Percentiles rank a stretch among this genome's conserved stretches.
Conservation (phyloP, 2,888 invertebrate species). For the Esperia sulphurella region DNA sequence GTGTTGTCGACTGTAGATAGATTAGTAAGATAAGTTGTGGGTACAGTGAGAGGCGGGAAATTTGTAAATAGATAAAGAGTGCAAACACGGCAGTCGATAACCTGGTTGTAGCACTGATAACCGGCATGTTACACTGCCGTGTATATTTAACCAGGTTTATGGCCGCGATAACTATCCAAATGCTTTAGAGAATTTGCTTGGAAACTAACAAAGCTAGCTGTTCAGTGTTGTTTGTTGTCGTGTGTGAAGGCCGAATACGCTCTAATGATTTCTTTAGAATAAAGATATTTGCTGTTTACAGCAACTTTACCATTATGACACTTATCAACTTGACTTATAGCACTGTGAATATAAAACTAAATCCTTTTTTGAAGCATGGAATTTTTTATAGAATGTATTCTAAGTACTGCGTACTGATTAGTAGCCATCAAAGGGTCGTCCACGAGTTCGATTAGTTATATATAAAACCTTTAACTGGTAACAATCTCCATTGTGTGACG, state of each 20-base stretch:
- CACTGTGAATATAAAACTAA: no score
- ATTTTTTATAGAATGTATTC: no score
- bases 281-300: not conserved
- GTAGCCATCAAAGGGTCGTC: no score
- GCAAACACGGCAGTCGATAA: conserved; percentile 71
- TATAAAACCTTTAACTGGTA: conserved; percentile 5
- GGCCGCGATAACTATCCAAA: not conserved
- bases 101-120: conserved; percentile 68
- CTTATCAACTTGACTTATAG: not conserved
- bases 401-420: no score
- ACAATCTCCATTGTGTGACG: conserved; percentile 20
- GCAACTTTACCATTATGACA: not conserved
- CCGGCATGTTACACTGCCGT: conserved; percentile 32
- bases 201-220: no score
- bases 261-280: not conserved
- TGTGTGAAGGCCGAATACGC: not conserved
- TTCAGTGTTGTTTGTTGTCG: not conserved
- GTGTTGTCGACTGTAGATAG: conserved; percentile 35
- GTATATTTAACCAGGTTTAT: conserved; percentile 10
- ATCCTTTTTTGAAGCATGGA: no score
- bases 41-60: conserved; percentile 42
- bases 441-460: not conserved
- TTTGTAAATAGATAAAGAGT: conserved; percentile 53
- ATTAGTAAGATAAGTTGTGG: conserved; percentile 52
- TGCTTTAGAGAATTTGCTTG: no score